Conservation (phyloP, 2,113 vertebrate genomes). For the Vombatus ursinus region DNA sequence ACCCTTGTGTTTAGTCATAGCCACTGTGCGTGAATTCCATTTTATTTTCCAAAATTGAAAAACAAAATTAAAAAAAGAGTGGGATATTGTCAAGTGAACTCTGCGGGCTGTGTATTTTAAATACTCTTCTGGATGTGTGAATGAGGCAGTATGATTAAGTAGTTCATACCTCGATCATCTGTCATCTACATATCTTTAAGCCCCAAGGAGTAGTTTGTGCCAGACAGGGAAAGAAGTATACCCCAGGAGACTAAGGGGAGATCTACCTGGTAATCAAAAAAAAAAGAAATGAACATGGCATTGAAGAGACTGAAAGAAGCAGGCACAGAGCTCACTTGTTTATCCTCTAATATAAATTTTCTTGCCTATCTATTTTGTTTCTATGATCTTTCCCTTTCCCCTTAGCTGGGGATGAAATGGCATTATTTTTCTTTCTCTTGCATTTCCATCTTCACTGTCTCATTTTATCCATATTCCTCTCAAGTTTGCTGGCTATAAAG, state of each 20-base stretch:
- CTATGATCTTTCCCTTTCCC: slow-evolving; percentile 82
- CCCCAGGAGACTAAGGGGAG: slow-evolving; percentile 80
- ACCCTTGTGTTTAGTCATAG: slow-evolving; percentile 39
- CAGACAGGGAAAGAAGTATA: slow-evolving; percentile 78
- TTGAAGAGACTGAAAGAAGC: slow-evolving; percentile 76
- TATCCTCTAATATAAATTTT: slow-evolving; percentile 82
- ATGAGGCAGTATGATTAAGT: slow-evolving; percentile 77
- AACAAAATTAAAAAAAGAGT: slow-evolving; percentile 79
- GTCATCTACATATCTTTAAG: slow-evolving; percentile 81
- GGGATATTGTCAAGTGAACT: slow-evolving; percentile 76
- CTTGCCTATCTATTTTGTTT: slow-evolving; percentile 75
- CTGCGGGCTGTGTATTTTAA: slow-evolving; percentile 80
- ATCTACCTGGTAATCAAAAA: slow-evolving; percentile 81
- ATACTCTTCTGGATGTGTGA: slow-evolving; percentile 78
- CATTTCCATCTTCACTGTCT: slow-evolving; percentile 64
- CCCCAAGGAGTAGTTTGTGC: slow-evolving; percentile 81
- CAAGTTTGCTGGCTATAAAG: slow-evolving; percentile 61
- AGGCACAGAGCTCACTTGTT: slow-evolving; percentile 83
- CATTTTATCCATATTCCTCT: slow-evolving; percentile 72
- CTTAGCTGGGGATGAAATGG: slow-evolving; percentile 77
- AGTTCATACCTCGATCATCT: slow-evolving; percentile 77
- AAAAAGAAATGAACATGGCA: slow-evolving; percentile 78
- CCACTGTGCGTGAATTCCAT: slow-evolving; percentile 64
- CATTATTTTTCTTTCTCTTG: slow-evolving; percentile 81
- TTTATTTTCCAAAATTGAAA: slow-evolving; percentile 75